These are phyloP conservation scores for Sarcophaga caerulescens DNA, from an alignment of 2,888 invertebrate species.

Conservation along the genomic window DNA sequence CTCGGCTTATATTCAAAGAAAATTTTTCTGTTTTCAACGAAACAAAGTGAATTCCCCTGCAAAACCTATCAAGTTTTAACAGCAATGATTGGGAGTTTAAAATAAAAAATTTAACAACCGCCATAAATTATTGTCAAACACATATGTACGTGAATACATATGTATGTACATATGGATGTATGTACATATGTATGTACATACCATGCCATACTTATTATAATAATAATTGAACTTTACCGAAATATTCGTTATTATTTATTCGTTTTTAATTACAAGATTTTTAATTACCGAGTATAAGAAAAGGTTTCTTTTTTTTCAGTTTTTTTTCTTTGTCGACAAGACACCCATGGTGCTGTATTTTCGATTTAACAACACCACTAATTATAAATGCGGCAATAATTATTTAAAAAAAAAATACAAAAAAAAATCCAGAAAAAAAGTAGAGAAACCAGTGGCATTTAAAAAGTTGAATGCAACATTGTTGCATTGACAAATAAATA, in stretches of 20 bases:
- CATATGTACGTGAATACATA: background rate
- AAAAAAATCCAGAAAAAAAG: background rate
- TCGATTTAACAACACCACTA: slow-evolving; percentile 3
- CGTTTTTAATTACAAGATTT: background rate
- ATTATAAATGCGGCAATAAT: slow-evolving; percentile 8
- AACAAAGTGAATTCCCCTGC: no score
- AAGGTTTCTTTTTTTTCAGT: no score
- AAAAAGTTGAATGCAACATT: slow-evolving; percentile 10
- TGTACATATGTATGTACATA: background rate
- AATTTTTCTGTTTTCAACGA: background rate
- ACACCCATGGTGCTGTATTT: slow-evolving; percentile 13
- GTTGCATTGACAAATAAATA: background rate
- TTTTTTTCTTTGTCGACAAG: background rate
- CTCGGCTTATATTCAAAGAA: no score
- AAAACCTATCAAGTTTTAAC: no score
- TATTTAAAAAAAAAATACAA: background rate
- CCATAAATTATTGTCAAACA: background rate
- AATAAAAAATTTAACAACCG: background rate
- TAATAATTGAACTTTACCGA: background rate
- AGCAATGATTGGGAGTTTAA: background rate
- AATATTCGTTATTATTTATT: background rate
- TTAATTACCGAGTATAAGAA: slow-evolving; percentile 7
- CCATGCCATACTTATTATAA: background rate
- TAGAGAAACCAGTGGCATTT: slow-evolving; percentile 28
- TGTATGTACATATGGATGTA: background rate